phyloP scores from a whole-genome alignment of 2,113 vertebrate genomes.

The Isurus oxyrinchus region DNA sequence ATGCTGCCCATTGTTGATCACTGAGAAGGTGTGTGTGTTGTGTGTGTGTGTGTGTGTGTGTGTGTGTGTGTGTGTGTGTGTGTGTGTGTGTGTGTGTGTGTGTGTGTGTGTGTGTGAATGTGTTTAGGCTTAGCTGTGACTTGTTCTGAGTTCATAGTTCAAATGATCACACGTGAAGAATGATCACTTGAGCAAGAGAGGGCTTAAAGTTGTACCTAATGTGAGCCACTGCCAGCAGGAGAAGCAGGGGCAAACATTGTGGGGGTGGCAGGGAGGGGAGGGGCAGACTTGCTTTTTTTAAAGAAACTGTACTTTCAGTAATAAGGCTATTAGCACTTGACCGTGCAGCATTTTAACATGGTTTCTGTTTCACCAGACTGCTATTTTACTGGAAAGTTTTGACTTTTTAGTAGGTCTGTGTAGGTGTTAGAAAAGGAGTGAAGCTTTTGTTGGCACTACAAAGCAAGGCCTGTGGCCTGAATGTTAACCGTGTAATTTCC shows the following conservation, averaged over 20 bases:
- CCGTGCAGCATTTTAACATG: background rate
- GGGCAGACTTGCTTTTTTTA: background rate
- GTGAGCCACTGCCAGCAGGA: background rate
- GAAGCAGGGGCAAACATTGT: background rate
- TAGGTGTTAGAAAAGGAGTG: constrained; percentile 9
- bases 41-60: too few relatives aligned
- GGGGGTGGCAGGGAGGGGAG: background rate
- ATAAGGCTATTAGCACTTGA: background rate
- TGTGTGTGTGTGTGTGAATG: background rate
- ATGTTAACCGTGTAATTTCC: background rate
- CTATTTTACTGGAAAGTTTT: background rate
- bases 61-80: background rate
- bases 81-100: too few relatives aligned
- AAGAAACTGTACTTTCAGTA: background rate
- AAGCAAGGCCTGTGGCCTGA: constrained; percentile 7
- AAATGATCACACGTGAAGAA: background rate
- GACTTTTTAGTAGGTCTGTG: background rate
- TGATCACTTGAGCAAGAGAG: background rate
- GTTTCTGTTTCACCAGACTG: background rate
- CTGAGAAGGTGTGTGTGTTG: background rate
- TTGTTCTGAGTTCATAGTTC: background rate
- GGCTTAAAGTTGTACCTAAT: background rate
- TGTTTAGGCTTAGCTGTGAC: background rate
- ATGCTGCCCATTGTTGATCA: background rate
- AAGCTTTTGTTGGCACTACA: constrained; percentile 20